phyloP scores from a whole-genome alignment of 2,888 invertebrate genomes.

The Subacronicta megacephala region DNA sequence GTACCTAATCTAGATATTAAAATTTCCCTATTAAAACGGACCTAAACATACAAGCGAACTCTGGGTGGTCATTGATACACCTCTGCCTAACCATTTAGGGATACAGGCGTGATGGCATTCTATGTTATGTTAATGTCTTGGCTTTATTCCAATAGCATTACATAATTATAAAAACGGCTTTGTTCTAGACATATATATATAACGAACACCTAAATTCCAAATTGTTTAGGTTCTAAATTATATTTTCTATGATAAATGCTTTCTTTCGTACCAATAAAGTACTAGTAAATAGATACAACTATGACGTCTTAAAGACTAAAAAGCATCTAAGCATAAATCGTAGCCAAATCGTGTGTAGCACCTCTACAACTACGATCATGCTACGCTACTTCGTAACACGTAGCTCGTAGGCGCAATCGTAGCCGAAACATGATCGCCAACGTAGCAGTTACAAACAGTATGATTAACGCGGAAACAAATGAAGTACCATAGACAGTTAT shows the following conservation, averaged over 20 bases:
- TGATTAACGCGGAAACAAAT: slow-evolving; percentile 1
- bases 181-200: too few species aligned
- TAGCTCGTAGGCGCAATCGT: slow-evolving; percentile 46
- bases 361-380: slow-evolving; percentile 34
- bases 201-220: too few species aligned
- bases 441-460: slow-evolving; percentile 10
- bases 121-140: too few species aligned
- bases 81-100: too few species aligned
- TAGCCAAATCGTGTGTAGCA: slow-evolving; percentile 34
- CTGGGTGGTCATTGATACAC: too few species aligned
- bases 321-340: slow-evolving; percentile 5
- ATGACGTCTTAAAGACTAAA: neutral
- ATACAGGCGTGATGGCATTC: too few species aligned
- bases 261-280: neutral
- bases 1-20: too few species aligned
- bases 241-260: neutral
- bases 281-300: neutral
- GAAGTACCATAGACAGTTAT: neutral
- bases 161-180: too few species aligned
- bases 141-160: too few species aligned
- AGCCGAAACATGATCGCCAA: slow-evolving; percentile 25
- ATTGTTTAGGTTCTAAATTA: neutral
- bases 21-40: too few species aligned
- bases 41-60: too few species aligned
- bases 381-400: slow-evolving; percentile 41